Percentiles rank a stretch among this genome's conserved stretches.
These are phyloP conservation scores for Ploceus nigricollis DNA, from an alignment of 2,113 vertebrate genomes.

Conservation along the genomic window DNA sequence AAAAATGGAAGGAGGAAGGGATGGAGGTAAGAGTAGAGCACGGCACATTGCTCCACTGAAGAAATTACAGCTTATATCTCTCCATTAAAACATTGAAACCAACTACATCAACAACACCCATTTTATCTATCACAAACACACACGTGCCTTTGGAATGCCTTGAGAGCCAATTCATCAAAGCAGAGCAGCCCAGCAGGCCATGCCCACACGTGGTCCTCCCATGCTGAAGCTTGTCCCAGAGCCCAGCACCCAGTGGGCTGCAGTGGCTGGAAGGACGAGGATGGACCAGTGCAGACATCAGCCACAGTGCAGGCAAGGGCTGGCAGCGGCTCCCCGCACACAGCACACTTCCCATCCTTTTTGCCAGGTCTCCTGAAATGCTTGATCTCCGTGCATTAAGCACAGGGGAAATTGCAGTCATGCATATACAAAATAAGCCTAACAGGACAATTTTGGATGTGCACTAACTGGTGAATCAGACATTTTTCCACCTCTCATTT, in stretches of 20 bases:
- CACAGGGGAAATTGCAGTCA: not conserved
- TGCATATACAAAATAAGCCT: not conserved
- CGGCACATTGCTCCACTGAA: rapidly evolving
- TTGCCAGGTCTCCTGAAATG: not conserved
- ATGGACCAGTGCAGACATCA: rapidly evolving
- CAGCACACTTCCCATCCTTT: rapidly evolving
- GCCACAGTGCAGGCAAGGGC: rapidly evolving
- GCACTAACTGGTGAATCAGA: not conserved
- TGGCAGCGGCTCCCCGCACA: rapidly evolving
- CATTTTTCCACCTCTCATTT: not conserved
- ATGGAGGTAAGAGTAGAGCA: not conserved
- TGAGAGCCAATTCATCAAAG: not conserved
- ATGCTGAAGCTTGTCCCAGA: rapidly evolving
- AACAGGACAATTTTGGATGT: not conserved
- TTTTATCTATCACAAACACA: not conserved
- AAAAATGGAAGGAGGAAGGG: not conserved
- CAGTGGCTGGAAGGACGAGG: rapidly evolving
- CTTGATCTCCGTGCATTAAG: not conserved
- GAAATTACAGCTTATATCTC: not conserved
- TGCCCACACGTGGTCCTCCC: rapidly evolving
- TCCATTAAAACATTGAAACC: not conserved
- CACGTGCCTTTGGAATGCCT: not conserved
- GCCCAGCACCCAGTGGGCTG: rapidly evolving
- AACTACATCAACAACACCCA: rapidly evolving
- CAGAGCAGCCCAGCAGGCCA: not conserved